Evolutionary conservation across 2,888 invertebrate species (phyloP).

Genomic region (Lathronympha strigana): DNA sequence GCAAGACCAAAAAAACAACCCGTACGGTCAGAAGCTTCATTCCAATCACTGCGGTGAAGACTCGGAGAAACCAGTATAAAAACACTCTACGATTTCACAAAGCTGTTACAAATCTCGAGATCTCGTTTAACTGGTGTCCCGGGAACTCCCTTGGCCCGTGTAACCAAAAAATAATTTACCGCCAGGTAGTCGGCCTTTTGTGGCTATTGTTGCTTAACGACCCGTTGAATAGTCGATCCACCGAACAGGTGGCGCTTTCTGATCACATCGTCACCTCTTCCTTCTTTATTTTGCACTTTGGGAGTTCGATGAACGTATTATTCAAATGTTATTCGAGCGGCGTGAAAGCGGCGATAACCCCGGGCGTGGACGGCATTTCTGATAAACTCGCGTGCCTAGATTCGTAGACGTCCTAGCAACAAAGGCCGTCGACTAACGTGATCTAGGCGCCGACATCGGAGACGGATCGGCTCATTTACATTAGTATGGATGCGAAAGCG

Average conservation of each 20-base stretch:
- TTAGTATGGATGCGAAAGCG: slow-evolving; percentile 61
- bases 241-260: slow-evolving; percentile 69
- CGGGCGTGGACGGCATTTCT: slow-evolving; percentile 71
- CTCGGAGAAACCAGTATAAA: background rate
- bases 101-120: background rate
- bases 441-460: slow-evolving; percentile 52
- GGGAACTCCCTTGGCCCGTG: background rate
- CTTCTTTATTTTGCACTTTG: slow-evolving; percentile 69
- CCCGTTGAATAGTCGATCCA: slow-evolving; percentile 62
- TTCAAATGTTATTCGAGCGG: slow-evolving; percentile 79
- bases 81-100: background rate
- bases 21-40: background rate
- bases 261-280: slow-evolving; percentile 52
- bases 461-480: slow-evolving; percentile 61
- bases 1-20: slow-evolving; percentile 45
- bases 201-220: slow-evolving; percentile 75
- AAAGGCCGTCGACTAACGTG: slow-evolving; percentile 54
- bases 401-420: slow-evolving; percentile 48
- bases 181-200: slow-evolving; percentile 70
- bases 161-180: slow-evolving; percentile 48
- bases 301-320: slow-evolving; percentile 78
- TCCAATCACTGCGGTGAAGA: background rate
- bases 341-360: slow-evolving; percentile 80
- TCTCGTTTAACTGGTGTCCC: background rate
- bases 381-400: slow-evolving; percentile 62